Conservation (phyloP, 1,140 invertebrate genomes). For the Callitettix versicolor region DNA sequence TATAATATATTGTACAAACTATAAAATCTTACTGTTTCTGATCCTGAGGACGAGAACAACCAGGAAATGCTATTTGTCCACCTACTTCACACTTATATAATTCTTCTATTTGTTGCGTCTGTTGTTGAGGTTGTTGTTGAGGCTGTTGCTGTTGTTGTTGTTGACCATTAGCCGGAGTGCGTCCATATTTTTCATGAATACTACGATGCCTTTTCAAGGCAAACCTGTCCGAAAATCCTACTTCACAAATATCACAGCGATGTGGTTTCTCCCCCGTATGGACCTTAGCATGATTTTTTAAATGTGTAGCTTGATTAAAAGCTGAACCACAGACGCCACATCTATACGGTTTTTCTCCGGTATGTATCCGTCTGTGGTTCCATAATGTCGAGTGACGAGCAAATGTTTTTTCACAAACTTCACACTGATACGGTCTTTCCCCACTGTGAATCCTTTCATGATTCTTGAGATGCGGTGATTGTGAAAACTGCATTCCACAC, state of each 20-base stretch:
- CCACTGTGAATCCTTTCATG: constrained; percentile 86
- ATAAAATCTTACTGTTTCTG: too few species aligned
- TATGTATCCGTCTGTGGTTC: constrained; percentile 91
- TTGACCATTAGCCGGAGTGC: constrained; percentile 35
- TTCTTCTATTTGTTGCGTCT: constrained; percentile 14
- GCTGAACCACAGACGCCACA: constrained; percentile 74
- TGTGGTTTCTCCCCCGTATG: constrained; percentile 35
- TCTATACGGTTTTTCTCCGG: constrained; percentile 79
- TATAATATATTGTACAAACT: too few species aligned
- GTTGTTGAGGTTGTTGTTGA: constrained; percentile 7
- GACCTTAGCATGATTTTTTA: constrained; percentile 71
- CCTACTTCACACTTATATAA: constrained; percentile 25
- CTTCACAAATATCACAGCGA: constrained; percentile 69
- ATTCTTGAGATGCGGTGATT: constrained; percentile 79
- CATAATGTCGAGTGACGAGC: constrained; percentile 75
- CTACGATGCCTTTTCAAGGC: constrained; percentile 64
- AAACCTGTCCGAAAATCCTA: constrained; percentile 75
- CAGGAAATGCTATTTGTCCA: constrained; percentile 23
- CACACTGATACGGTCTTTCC: constrained; percentile 83
- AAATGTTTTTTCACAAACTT: constrained; percentile 83
- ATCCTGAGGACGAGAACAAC: neutral
- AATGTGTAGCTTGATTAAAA: constrained; percentile 77
- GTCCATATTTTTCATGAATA: constrained; percentile 67
- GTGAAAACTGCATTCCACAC: constrained; percentile 80
- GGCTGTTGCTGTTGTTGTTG: constrained; percentile 11